Evolutionary conservation across 2,888 invertebrate genomes (phyloP), one percentile per base, ranked within the genome.

Genomic region (Lycophotia porphyrea): DNA sequence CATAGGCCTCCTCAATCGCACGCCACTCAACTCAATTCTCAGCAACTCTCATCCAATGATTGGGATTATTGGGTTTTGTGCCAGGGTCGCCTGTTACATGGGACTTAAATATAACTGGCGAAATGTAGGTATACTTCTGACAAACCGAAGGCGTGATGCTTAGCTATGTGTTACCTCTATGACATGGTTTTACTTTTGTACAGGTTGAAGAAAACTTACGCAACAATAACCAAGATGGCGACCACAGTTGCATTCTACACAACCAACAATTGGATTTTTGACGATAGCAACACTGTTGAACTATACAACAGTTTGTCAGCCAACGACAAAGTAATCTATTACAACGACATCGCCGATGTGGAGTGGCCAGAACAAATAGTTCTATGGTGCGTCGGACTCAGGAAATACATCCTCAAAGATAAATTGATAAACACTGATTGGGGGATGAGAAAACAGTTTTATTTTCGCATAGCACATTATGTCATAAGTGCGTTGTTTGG

Each of bases 191-290:
- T 63, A 8, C 47, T 68, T 63, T 47, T 52, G 85, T 79, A 39
- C 87, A 90, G 90, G 36, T 78, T 91, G 13, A 80, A 89, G 1
- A 82, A 88, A 58, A 82, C 89, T 11, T 92, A 92, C 74, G 81
- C 82, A 1, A 88, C 81, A 64, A 80, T 87, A 0, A 84, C 84
- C 52, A 88, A 87, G 27, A 64, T 90, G 49, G 76, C 83, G 0
- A 9, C 74, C 0, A 61, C 80, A 1, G 34, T 82, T 8, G 42
- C 77, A 0, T 80, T 75, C 58, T 91, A 88, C 65, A 70, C 81
- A 0, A 86, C 66, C 13, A 90, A 89, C 70, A 81, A 84, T 0
- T 91, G 90, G 88, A 81, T 81, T 18, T 87, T 90, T 15, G 70
- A 80, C 2, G 90, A 90, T 39, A 80, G 49, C 42, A 91, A 91